Evolutionary conservation across 2,113 vertebrate genomes (phyloP), one percentile per base, ranked within the genome.

Genomic region (Nycticorax nycticorax): DNA sequence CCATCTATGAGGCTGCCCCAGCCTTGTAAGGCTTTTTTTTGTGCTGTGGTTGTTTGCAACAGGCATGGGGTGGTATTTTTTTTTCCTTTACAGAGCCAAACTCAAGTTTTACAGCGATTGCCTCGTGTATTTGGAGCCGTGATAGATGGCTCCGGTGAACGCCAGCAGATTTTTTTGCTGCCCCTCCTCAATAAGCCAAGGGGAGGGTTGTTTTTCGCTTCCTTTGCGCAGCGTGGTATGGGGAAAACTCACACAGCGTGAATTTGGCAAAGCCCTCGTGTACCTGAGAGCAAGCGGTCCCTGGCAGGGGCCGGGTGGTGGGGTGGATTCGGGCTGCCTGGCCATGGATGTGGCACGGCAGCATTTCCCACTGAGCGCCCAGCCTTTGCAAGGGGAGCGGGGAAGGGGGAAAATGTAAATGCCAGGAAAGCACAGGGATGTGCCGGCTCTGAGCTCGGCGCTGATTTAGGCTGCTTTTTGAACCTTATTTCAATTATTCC

Each of bases 11-110:
- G 76, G 79, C 95, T 79, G 89, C n/a, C 66, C 66, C 96, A 87
- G 97, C 96, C 97, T 97, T 97, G 95, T 97, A 97, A 95, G 97
- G 95, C 92, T 88, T 78, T 96, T 94, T 88, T 85, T 92, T 47
- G 86, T 66, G n/a, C 95, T 47, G 55, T 72, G 64, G 53, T 67
- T 85, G 89, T 95, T 94, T 92, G 89, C 60, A 66, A 87, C 64
- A 95, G 89, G 56, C 73, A 57, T n/a, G 67, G 77, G 68, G 41
- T 92, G 55, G 3, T 82, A 20, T 52, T 76, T 84, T 74, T 93
- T 73, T 78, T 78, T 50, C 53, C 57, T 80, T 68, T 41, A 56
- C 3, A 0, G 53, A 91, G 91, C 74, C 92, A 92, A 95, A 92
- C 63, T 72, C 76, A 74, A 92, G 82, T 93, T 95, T 88, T 75